These are phyloP conservation scores for Dromaius novaehollandiae DNA, from an alignment of 2,113 vertebrate species.

Conservation along the genomic window DNA sequence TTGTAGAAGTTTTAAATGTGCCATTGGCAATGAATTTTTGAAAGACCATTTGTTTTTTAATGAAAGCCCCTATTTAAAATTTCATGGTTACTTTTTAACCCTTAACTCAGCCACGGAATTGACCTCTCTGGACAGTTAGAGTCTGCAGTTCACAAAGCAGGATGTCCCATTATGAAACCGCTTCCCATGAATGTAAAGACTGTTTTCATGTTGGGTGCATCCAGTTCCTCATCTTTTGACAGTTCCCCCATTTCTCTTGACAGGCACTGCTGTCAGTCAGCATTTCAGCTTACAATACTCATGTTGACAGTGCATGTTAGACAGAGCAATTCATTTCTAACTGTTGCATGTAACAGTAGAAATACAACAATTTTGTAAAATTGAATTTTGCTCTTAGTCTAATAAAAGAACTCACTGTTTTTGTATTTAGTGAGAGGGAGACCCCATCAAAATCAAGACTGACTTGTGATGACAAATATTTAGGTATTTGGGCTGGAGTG, in stretches of 20 bases:
- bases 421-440: background rate
- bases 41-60: slow-evolving; percentile 44
- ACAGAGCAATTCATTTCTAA: background rate
- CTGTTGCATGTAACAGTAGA: background rate
- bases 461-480: background rate
- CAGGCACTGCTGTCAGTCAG: background rate
- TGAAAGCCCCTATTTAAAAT: slow-evolving; percentile 44
- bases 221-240: background rate
- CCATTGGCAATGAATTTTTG: background rate
- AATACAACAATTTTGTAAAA: background rate
- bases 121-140: background rate
- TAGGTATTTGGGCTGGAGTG: background rate
- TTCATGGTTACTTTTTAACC: background rate
- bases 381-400: background rate
- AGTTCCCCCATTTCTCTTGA: background rate
- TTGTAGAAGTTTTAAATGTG: slow-evolving; percentile 13
- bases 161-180: background rate
- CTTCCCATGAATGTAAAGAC: slow-evolving; percentile 36
- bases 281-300: background rate
- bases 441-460: background rate
- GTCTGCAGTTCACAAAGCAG: background rate
- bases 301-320: background rate
- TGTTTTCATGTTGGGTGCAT: background rate
- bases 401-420: background rate
- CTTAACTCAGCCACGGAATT: background rate